Evolutionary conservation across 2,888 invertebrate genomes (phyloP).

Genomic region (Drosophila lacicola): DNA sequence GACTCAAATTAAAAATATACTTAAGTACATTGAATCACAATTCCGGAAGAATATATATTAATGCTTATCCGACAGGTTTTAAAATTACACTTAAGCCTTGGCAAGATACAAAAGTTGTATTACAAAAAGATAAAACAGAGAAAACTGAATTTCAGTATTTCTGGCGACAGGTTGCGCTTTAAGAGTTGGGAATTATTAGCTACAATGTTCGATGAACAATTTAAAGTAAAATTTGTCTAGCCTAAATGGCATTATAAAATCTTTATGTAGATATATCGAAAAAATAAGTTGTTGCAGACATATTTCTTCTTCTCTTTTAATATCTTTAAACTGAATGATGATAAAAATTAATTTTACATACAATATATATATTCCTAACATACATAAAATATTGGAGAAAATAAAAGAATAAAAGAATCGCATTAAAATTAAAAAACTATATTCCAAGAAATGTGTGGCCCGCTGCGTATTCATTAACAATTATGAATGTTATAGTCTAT

Average conservation of each 20-base stretch:
- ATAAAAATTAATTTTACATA: too few relatives aligned
- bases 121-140: not conserved
- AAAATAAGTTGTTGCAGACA: too few relatives aligned
- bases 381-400: not conserved
- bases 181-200: too few relatives aligned
- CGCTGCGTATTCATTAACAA: constrained; percentile 7
- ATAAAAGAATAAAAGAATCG: not conserved
- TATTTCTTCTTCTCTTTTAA: too few relatives aligned
- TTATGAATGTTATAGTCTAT: constrained; percentile 2
- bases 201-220: too few relatives aligned
- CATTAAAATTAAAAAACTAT: not conserved
- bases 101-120: not conserved
- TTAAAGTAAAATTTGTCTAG: too few relatives aligned
- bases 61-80: constrained; percentile 6
- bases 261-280: too few relatives aligned
- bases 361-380: not conserved
- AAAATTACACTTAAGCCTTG: not conserved
- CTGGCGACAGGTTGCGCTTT: too few relatives aligned
- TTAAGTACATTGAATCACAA: constrained; percentile 30
- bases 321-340: too few relatives aligned
- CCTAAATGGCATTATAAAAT: too few relatives aligned
- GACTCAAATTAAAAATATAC: constrained; percentile 41
- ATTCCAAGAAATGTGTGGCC: constrained; percentile 5
- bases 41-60: not conserved
- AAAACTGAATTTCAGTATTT: too few relatives aligned